Percentiles rank a stretch among this genome's conserved stretches.
phyloP scores from a whole-genome alignment of 2,113 vertebrate genomes.

The Calyptomena viridis region DNA sequence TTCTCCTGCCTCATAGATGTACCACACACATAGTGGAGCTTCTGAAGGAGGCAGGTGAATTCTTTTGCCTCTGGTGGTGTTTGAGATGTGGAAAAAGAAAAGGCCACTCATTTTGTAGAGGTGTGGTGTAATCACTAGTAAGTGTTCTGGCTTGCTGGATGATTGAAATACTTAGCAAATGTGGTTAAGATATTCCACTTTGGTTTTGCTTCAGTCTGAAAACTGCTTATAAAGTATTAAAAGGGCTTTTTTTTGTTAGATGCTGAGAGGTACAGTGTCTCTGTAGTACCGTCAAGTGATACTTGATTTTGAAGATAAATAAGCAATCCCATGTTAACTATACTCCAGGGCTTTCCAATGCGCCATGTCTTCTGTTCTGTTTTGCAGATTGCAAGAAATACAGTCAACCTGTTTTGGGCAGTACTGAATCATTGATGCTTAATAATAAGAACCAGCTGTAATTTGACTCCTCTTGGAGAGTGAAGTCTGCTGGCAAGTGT shows the following conservation, averaged over 20 bases:
- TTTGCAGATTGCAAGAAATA: neutral
- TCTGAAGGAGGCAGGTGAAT: neutral
- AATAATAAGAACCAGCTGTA: neutral
- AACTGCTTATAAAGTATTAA: neutral
- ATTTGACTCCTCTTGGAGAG: neutral
- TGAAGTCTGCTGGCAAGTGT: neutral
- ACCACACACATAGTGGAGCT: accelerated
- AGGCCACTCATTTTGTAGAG: neutral
- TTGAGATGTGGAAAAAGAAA: neutral
- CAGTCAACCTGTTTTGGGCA: neutral
- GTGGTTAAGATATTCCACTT: neutral
- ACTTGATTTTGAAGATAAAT: neutral
- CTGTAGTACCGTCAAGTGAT: neutral
- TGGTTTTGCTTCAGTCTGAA: neutral
- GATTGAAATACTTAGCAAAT: neutral
- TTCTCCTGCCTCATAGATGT: neutral
- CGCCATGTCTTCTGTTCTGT: neutral
- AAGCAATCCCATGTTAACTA: neutral
- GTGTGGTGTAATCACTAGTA: neutral
- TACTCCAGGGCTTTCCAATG: neutral
- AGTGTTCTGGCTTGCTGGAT: neutral
- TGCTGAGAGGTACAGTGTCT: neutral
- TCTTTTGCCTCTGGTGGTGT: neutral
- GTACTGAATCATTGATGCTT: neutral
- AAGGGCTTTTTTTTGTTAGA: neutral